Conservation (phyloP, 2,797 vertebrate genomes). For the Danio kyathit region DNA sequence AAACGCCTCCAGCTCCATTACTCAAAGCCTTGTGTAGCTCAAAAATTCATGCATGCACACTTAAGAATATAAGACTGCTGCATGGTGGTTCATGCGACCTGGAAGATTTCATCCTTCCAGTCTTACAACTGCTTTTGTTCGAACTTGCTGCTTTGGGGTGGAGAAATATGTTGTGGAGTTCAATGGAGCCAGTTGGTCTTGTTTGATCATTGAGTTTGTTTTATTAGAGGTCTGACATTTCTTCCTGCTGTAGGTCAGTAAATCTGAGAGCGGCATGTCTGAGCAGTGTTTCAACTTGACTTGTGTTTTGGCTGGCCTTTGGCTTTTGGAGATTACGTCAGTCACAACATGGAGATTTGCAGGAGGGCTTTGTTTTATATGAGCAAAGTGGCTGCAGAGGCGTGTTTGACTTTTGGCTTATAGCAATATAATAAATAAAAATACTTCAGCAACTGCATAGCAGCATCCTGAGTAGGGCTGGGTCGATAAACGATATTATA, state of each 20-base stretch:
- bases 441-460: no score
- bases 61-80: neutral
- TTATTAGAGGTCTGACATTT: neutral
- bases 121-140: neutral
- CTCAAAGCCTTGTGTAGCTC: slow-evolving; percentile 47
- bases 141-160: neutral
- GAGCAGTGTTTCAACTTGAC: slow-evolving; percentile 4
- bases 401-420: neutral
- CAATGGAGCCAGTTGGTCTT: neutral
- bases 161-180: neutral
- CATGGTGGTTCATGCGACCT: neutral
- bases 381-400: neutral
- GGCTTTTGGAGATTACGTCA: neutral
- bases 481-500: no score
- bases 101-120: neutral
- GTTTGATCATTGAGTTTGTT: slow-evolving; percentile 11
- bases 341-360: slow-evolving; percentile 23
- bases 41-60: neutral
- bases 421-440: no score
- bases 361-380: neutral
- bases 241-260: neutral
- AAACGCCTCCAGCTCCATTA: slow-evolving; percentile 65
- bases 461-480: no score
- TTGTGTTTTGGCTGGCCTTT: slow-evolving; percentile 32
- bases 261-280: neutral